Evolutionary conservation across 2,797 vertebrate genomes (phyloP).

Genomic region (Salarias fasciatus): DNA sequence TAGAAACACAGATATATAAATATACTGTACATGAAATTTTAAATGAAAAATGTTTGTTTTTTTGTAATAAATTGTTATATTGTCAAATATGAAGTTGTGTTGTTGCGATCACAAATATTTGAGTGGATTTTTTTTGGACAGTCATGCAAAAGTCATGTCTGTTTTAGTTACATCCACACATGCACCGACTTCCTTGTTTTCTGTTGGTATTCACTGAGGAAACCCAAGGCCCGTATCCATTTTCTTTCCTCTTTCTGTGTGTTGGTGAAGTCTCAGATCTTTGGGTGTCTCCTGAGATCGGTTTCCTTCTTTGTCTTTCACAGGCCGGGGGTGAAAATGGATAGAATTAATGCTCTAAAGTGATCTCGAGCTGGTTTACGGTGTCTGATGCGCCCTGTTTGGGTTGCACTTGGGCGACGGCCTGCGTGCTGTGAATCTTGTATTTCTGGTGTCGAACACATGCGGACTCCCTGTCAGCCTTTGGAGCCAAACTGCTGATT

Average conservation of each 20-base stretch:
- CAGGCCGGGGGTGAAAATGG: slow-evolving; percentile 46
- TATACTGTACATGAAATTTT: slow-evolving; percentile 83
- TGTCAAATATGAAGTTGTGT: slow-evolving; percentile 44
- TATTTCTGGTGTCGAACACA: neutral
- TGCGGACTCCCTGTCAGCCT: neutral
- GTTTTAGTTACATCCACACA: slow-evolving; percentile 42
- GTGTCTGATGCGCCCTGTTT: slow-evolving; percentile 7
- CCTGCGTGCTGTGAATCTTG: slow-evolving; percentile 10
- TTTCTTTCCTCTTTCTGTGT: slow-evolving; percentile 36
- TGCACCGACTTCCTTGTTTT: slow-evolving; percentile 32
- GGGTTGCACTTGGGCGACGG: slow-evolving; percentile 1
- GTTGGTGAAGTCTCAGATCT: slow-evolving; percentile 30
- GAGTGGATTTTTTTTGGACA: slow-evolving; percentile 1
- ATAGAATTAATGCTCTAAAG: slow-evolving; percentile 16
- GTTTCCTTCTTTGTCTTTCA: slow-evolving; percentile 50
- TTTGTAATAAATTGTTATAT: slow-evolving; percentile 87
- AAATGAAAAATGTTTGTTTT: slow-evolving; percentile 70
- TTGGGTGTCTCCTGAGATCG: slow-evolving; percentile 48
- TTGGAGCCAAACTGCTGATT: slow-evolving; percentile 31
- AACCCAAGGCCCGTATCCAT: slow-evolving; percentile 57
- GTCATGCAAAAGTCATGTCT: slow-evolving; percentile 34
- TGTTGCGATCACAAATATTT: neutral
- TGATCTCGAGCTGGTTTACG: slow-evolving; percentile 30
- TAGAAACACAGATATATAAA: slow-evolving; percentile 81
- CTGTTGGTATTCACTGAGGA: slow-evolving; percentile 33